phyloP scores from a whole-genome alignment of 1,140 invertebrate genomes.

The Hycleus cichorii region DNA sequence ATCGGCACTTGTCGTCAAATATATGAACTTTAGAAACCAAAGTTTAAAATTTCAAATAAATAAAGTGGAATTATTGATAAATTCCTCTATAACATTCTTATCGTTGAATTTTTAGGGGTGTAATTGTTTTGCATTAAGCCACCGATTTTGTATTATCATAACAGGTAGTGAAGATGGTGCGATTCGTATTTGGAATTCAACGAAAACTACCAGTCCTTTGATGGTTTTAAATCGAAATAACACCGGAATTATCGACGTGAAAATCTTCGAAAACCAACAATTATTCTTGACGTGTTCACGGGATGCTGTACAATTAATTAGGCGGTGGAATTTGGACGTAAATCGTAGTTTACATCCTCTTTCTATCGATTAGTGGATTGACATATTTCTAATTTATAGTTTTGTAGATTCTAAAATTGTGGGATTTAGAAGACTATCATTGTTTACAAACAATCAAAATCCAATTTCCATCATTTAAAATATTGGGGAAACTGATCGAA shows the following conservation, averaged over 20 bases:
- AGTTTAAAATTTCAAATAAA: slow-evolving; percentile 45
- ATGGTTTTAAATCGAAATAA: slow-evolving; percentile 35
- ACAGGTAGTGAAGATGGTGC: slow-evolving; percentile 44
- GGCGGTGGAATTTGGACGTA: background rate
- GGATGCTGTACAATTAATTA: slow-evolving; percentile 42
- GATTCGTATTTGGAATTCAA: slow-evolving; percentile 46
- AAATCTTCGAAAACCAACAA: slow-evolving; percentile 39
- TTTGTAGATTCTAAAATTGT: slow-evolving; percentile 45
- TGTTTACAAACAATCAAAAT: slow-evolving; percentile 46
- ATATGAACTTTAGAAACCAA: slow-evolving; percentile 40
- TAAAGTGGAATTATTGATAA: slow-evolving; percentile 35
- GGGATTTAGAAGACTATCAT: slow-evolving; percentile 46
- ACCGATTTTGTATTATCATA: slow-evolving; percentile 40
- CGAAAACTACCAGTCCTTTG: slow-evolving; percentile 35
- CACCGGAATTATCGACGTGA: slow-evolving; percentile 41
- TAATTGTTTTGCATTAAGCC: slow-evolving; percentile 44
- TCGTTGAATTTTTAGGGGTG: slow-evolving; percentile 41
- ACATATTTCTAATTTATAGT: slow-evolving; percentile 8
- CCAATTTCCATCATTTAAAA: slow-evolving; percentile 45
- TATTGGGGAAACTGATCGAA: slow-evolving; percentile 46
- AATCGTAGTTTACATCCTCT: too few species aligned
- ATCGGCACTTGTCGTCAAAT: slow-evolving; percentile 36
- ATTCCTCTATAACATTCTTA: background rate
- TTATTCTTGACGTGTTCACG: slow-evolving; percentile 43
- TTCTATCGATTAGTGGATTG: background rate